phyloP scores from a whole-genome alignment of 2,113 vertebrate genomes.

The Astur gentilis region DNA sequence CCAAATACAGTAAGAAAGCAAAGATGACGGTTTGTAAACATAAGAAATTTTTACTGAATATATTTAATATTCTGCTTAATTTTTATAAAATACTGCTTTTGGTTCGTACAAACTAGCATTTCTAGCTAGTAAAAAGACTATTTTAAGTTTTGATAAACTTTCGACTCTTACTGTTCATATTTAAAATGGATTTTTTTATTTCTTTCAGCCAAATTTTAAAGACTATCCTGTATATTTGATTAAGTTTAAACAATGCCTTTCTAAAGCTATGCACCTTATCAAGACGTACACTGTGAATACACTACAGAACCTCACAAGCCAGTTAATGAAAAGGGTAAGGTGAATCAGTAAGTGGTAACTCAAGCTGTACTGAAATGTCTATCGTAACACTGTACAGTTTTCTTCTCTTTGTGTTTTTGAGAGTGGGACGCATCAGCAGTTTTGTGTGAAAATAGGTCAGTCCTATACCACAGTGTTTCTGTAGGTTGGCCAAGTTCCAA shows the following conservation, averaged over 20 bases:
- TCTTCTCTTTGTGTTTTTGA: background rate
- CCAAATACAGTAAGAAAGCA: background rate
- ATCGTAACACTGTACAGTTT: background rate
- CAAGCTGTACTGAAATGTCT: background rate
- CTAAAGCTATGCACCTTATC: constrained; percentile 96
- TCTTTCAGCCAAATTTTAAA: constrained; percentile 92
- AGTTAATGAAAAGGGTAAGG: constrained; percentile 93
- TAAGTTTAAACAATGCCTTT: constrained; percentile 96
- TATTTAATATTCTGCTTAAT: background rate
- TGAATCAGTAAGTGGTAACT: background rate
- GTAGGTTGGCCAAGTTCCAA: background rate
- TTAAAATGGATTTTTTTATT: background rate
- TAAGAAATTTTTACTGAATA: background rate
- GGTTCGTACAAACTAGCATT: background rate
- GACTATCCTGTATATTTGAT: constrained; percentile 91
- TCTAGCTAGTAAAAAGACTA: background rate
- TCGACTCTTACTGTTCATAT: rapidly evolving
- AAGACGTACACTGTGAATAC: constrained; percentile 91
- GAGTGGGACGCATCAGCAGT: background rate
- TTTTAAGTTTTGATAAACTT: background rate
- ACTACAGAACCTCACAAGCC: constrained; percentile 90
- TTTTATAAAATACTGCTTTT: background rate
- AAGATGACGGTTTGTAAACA: background rate
- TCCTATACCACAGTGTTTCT: background rate
- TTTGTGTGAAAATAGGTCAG: background rate